Percentiles rank a stretch among this genome's conserved stretches.
phyloP scores from a whole-genome alignment of 2,888 invertebrate species.

The Caenorhabditis sp. region DNA sequence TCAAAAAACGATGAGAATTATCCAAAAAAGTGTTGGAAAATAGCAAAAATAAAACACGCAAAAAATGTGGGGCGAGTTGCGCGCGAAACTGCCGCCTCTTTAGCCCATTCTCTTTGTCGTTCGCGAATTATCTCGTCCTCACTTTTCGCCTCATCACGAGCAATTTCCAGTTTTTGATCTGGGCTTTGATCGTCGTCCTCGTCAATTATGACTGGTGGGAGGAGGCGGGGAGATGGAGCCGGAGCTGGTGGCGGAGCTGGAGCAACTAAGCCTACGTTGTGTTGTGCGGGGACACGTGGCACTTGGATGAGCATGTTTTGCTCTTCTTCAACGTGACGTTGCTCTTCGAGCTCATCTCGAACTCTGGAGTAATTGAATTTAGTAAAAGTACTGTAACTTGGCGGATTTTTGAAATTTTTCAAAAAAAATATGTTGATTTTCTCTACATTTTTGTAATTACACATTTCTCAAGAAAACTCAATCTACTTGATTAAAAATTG shows the following conservation, averaged over 20 bases:
- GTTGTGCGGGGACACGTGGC: slow-evolving; percentile 16
- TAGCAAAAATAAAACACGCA: neutral
- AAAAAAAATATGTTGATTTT: too few species aligned
- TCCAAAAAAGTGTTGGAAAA: neutral
- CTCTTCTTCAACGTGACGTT: slow-evolving; percentile 30
- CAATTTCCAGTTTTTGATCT: slow-evolving; percentile 25
- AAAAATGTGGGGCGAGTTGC: too few species aligned
- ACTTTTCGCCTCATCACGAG: slow-evolving; percentile 17
- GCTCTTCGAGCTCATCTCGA: slow-evolving; percentile 36
- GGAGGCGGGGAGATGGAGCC: slow-evolving; percentile 8
- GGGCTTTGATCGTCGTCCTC: slow-evolving; percentile 19
- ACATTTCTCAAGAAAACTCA: too few species aligned
- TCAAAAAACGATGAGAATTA: neutral
- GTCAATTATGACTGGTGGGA: slow-evolving; percentile 36
- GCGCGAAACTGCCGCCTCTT: neutral
- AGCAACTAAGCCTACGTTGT: slow-evolving; percentile 26
- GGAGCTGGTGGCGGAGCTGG: slow-evolving; percentile 10
- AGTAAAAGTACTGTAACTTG: too few species aligned
- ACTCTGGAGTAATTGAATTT: too few species aligned
- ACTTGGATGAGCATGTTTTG: slow-evolving; percentile 14
- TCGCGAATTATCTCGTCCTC: slow-evolving; percentile 38
- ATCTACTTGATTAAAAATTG: too few species aligned
- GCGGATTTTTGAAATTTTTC: too few species aligned
- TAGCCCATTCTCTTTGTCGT: slow-evolving; percentile 36
- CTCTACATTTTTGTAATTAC: too few species aligned